Evolutionary conservation across 2,113 vertebrate species (phyloP).

Genomic region (Lontra canadensis): DNA sequence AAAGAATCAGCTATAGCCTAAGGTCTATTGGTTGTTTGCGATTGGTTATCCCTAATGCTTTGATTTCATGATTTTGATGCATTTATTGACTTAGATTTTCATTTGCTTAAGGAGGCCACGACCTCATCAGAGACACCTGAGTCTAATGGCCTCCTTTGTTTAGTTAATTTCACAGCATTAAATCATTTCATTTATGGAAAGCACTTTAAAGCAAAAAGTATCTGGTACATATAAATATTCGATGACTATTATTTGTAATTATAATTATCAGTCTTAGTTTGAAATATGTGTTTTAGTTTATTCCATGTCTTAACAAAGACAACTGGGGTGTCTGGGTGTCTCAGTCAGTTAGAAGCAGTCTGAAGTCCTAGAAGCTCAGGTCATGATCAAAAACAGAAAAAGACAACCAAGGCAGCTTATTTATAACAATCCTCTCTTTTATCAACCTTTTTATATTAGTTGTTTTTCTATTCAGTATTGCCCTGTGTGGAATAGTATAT

Average conservation of each 20-base stretch:
- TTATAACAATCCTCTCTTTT: not conserved
- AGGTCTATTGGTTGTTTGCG: not conserved
- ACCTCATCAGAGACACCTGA: too few relatives aligned
- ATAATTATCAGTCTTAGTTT: not conserved
- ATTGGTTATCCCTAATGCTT: not conserved
- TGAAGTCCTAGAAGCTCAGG: too few relatives aligned
- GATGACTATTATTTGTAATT: not conserved
- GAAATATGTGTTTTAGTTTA: constrained; percentile 10
- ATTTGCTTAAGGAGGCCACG: not conserved
- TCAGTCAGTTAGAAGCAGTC: too few relatives aligned
- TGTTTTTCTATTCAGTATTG: not conserved
- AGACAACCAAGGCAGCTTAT: not conserved
- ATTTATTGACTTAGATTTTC: not conserved
- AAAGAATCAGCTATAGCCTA: not conserved
- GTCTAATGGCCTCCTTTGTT: not conserved
- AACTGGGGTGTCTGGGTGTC: not conserved
- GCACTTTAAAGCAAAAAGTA: not conserved
- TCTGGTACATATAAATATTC: not conserved
- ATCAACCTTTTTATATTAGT: not conserved
- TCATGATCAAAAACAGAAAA: not conserved
- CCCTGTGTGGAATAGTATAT: accelerated
- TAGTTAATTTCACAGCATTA: constrained; percentile 1
- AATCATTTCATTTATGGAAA: not conserved
- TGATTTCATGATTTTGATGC: not conserved
- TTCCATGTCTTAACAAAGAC: not conserved